Base-by-base conservation (phyloP, 1,140 invertebrate genomes). In the Lamellibrachia luymesi region DNA sequence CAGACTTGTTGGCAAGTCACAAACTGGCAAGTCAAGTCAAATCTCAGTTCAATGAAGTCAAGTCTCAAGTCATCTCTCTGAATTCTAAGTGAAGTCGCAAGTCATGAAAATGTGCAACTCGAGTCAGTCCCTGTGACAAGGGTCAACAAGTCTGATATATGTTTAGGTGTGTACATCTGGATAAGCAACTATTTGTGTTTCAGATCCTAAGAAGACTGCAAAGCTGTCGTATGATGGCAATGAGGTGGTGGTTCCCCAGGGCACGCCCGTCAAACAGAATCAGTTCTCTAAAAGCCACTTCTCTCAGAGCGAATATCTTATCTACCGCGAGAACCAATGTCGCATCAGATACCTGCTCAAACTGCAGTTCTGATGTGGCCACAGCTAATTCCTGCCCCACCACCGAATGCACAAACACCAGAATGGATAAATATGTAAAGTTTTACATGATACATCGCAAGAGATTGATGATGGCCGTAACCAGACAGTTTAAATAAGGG, bases 281-380 rank as follows among this genome's bases (percentile, higher is more conserved):
- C 91, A 94, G 38, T 94, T 93, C 27, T 27, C 93, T 17, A 89
- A 93, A 27, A 96, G 95, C 93, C 94, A 93, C 52, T 97, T 97
- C 92, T 93, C 49, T 22, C 96, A 97, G 94, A 96, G 96, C 92
- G 96, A 97, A 94, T 97, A 97, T 94, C 95, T 97, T 0, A 94
- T 97, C 22, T 97, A 97, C 94, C 95, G 96, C 89, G 96, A 97
- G 94, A 95, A 95, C 90, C 96, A 97, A 94, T 95, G 94, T 51
- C 94, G 95, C 38, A 96, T 97, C 91, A 93, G 96, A 64, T 97
- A 96, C 92, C 93, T 97, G 25, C 94, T 96, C 17, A 94, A 95
- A 25, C 94, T 95, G 94, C 94, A 95, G 91, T 95, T 96, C 92
- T 92, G 52, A 92, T 80, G 17, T 80, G 64, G 64, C 17, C 17